phyloP scores from a whole-genome alignment of 2,888 invertebrate species.

The Drosophila vallismaia region DNA sequence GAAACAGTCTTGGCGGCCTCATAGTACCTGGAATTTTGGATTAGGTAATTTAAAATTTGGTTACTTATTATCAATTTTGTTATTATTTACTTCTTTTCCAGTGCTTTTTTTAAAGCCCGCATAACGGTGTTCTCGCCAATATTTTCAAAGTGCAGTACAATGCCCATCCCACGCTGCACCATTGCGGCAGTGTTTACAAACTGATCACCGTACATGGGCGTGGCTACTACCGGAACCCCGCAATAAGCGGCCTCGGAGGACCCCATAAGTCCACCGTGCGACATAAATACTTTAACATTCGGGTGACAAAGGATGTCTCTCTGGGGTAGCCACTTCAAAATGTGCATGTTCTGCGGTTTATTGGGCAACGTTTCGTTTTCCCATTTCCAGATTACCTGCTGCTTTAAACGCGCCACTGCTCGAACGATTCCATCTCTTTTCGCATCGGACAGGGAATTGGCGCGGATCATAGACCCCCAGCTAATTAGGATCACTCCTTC shows the following conservation, averaged over 20 bases:
- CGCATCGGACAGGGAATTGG: conserved; percentile 85
- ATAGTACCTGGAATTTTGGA: conserved; percentile 6
- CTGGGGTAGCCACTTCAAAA: conserved; percentile 89
- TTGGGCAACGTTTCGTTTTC: conserved; percentile 86
- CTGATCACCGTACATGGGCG: conserved; percentile 90
- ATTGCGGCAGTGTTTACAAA: conserved; percentile 86
- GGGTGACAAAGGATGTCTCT: conserved; percentile 90
- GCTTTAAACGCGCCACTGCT: conserved; percentile 85
- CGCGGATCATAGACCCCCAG: conserved; percentile 89
- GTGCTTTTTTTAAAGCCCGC: conserved; percentile 84
- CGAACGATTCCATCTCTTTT: conserved; percentile 86
- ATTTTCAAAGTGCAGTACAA: conserved; percentile 84
- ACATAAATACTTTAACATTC: conserved; percentile 88
- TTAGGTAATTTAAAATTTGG: not conserved
- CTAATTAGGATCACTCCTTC: conserved; percentile 89
- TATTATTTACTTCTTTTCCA: conserved; percentile 84
- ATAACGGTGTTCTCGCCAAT: conserved; percentile 85
- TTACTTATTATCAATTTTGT: not conserved
- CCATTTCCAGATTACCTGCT: conserved; percentile 89
- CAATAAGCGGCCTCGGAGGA: conserved; percentile 88
- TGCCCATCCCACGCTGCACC: conserved; percentile 85
- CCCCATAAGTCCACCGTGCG: conserved; percentile 90
- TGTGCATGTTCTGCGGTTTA: conserved; percentile 87
- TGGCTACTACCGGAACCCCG: conserved; percentile 87
- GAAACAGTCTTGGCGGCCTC: conserved; percentile 85